Conservation (phyloP, 2,797 vertebrate species). For the Syndactyla subalaris region DNA sequence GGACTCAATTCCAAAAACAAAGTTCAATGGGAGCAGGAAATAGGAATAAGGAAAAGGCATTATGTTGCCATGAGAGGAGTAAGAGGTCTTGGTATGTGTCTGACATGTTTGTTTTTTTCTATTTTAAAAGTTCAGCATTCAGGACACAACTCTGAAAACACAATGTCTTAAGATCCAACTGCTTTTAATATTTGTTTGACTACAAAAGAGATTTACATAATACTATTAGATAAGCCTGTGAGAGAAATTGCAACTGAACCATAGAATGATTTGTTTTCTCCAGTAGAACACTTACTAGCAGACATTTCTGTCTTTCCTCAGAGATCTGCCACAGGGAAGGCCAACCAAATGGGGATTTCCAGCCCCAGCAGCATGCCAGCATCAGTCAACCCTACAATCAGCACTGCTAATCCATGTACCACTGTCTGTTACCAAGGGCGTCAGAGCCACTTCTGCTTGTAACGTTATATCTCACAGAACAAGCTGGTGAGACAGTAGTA, state of each 20-base stretch:
- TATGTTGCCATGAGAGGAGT: neutral
- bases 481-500: neutral
- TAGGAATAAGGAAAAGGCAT: neutral
- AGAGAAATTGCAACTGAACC: neutral
- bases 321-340: neutral
- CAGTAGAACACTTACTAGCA: neutral
- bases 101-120: neutral
- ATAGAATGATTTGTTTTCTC: neutral
- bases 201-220: neutral
- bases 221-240: neutral
- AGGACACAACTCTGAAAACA: neutral
- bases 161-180: neutral
- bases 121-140: neutral
- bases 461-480: neutral
- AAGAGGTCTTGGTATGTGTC: neutral
- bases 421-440: neutral
- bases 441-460: neutral
- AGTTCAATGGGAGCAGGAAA: neutral
- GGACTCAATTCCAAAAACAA: neutral
- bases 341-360: neutral
- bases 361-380: neutral
- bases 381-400: neutral
- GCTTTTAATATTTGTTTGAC: neutral
- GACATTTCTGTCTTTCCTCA: neutral
- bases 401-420: rapidly evolving